Percentiles rank a stretch among this genome's conserved stretches.
phyloP scores from a whole-genome alignment of 2,888 invertebrate genomes.

The Catocala sponsa region DNA sequence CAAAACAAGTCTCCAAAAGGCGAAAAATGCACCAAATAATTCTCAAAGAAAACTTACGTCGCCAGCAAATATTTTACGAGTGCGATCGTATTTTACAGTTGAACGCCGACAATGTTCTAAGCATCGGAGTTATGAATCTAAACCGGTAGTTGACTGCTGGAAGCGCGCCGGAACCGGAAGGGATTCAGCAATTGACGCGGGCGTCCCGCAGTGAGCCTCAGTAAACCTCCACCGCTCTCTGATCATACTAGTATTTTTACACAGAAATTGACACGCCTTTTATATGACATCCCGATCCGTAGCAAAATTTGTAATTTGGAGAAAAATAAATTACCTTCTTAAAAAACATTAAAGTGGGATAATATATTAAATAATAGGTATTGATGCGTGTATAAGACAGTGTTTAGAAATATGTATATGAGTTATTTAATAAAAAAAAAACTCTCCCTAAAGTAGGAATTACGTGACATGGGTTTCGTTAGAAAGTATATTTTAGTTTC shows the following conservation, averaged over 20 bases:
- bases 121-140: slow-evolving; percentile 72
- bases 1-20: slow-evolving; percentile 6
- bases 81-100: slow-evolving; percentile 70
- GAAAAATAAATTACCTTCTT: slow-evolving; percentile 19
- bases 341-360: not conserved
- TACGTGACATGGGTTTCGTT: too few species aligned
- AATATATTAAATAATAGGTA: slow-evolving; percentile 1
- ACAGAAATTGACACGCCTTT: slow-evolving; percentile 61
- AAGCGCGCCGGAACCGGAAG: slow-evolving; percentile 78
- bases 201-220: slow-evolving; percentile 68
- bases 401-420: not conserved
- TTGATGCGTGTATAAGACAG: slow-evolving; percentile 15
- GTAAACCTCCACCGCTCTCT: slow-evolving; percentile 57
- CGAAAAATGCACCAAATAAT: slow-evolving; percentile 45
- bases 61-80: slow-evolving; percentile 60
- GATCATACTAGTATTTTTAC: slow-evolving; percentile 62
- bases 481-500: not conserved
- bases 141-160: slow-evolving; percentile 71
- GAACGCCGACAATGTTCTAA: slow-evolving; percentile 71
- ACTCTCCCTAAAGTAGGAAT: too few species aligned
- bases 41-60: slow-evolving; percentile 58
- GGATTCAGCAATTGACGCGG: slow-evolving; percentile 82
- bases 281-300: slow-evolving; percentile 47
- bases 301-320: slow-evolving; percentile 36
- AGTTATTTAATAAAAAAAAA: not conserved